A percentile compares a stretch with the other conserved stretches of the same genome.
phyloP scores from a whole-genome alignment of 2,113 vertebrate genomes.

The Varanus komodoensis region DNA sequence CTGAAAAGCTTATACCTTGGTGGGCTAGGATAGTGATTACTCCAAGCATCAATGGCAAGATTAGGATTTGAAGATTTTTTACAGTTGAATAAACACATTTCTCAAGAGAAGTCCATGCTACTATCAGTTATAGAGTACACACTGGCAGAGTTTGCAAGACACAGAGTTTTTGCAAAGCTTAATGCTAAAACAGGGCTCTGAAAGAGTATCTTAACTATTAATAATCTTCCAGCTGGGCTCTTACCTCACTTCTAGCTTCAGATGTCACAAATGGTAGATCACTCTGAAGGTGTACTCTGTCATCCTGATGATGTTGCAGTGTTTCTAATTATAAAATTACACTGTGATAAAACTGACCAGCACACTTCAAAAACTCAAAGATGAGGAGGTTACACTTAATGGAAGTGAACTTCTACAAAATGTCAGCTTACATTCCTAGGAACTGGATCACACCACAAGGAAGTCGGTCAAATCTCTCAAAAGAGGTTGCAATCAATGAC shows the following conservation, averaged over 20 bases:
- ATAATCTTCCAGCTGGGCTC: not conserved
- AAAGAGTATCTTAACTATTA: not conserved
- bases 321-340: not conserved
- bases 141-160: not conserved
- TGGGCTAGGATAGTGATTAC: not conserved
- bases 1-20: not conserved
- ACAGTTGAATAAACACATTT: not conserved
- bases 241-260: not conserved
- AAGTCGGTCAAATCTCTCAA: not conserved
- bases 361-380: not conserved
- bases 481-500: not conserved
- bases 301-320: not conserved
- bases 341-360: not conserved
- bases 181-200: not conserved
- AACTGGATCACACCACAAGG: not conserved
- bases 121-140: not conserved
- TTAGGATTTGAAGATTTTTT: not conserved
- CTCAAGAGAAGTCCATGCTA: not conserved
- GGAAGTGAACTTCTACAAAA: not conserved
- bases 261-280: not conserved
- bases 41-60: not conserved
- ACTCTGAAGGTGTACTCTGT: not conserved
- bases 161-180: not conserved
- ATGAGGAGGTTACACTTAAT: not conserved
- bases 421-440: not conserved